A percentile compares a stretch with the other conserved stretches of the same genome.
phyloP scores from a whole-genome alignment of 1,140 invertebrate genomes.

The Drosophila yakuba region DNA sequence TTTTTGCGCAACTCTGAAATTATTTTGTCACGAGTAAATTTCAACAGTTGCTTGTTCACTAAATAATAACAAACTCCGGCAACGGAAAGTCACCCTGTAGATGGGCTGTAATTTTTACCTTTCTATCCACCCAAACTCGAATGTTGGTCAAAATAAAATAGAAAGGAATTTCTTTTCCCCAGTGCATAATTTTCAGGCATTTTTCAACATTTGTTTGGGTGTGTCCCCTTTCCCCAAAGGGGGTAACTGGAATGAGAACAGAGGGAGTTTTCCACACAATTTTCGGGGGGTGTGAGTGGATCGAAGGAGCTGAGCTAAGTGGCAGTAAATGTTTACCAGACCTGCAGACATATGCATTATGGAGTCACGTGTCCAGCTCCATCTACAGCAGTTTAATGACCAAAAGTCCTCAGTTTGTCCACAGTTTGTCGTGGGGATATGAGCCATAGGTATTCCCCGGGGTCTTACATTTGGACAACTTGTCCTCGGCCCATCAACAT shows the following conservation, averaged over 20 bases:
- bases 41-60: constrained; percentile 34
- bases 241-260: constrained; percentile 4
- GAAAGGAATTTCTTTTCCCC: constrained; percentile 37
- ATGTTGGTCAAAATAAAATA: constrained; percentile 14
- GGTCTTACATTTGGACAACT: constrained; percentile 21
- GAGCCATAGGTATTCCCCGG: constrained; percentile 9
- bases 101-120: constrained; percentile 24
- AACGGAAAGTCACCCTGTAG: background rate
- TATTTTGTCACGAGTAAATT: constrained; percentile 42
- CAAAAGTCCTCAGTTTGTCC: constrained; percentile 13
- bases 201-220: constrained; percentile 41
- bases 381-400: constrained; percentile 39
- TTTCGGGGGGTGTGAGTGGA: constrained; percentile 1
- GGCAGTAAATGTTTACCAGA: constrained; percentile 43
- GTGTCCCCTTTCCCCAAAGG: constrained; percentile 23
- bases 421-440: constrained; percentile 4
- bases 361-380: constrained; percentile 53
- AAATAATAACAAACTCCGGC: constrained; percentile 34
- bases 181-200: constrained; percentile 50
- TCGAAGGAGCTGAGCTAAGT: constrained; percentile 26
- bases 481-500: constrained; percentile 18
- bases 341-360: constrained; percentile 55
- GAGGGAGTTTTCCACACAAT: background rate
- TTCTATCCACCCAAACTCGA: constrained; percentile 4
- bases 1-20: constrained; percentile 31